These are phyloP conservation scores for Gadopsis marmoratus DNA, from an alignment of 2,797 vertebrate species.

Conservation along the genomic window DNA sequence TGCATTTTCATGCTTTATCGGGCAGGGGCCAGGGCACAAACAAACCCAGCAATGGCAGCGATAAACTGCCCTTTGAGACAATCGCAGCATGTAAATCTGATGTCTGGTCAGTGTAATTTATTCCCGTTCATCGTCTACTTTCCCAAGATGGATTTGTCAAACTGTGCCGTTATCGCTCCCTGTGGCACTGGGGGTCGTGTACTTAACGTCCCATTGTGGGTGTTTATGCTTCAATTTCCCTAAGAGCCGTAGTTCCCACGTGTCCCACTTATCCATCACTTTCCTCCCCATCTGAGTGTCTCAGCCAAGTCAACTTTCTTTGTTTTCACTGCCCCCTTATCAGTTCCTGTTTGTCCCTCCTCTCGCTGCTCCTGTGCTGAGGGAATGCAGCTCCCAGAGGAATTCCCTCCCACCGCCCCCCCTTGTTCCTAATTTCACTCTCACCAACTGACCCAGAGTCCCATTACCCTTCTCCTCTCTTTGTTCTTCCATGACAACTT, in stretches of 20 bases:
- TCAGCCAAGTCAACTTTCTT: slow-evolving; percentile 66
- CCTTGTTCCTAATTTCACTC: slow-evolving; percentile 59
- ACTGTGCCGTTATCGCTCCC: slow-evolving; percentile 11
- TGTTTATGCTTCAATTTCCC: slow-evolving; percentile 64
- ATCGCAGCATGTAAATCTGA: slow-evolving; percentile 55
- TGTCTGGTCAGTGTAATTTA: slow-evolving; percentile 17
- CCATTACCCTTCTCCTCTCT: slow-evolving; percentile 58
- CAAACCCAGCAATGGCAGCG: slow-evolving; percentile 56
- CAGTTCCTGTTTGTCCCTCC: slow-evolving; percentile 79
- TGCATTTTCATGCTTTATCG: slow-evolving; percentile 74
- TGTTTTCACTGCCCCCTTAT: slow-evolving; percentile 81
- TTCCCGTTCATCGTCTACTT: slow-evolving; percentile 32
- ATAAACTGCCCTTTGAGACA: slow-evolving; percentile 63
- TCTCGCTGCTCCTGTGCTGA: slow-evolving; percentile 69
- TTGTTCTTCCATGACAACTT: slow-evolving; percentile 53
- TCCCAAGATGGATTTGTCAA: slow-evolving; percentile 22
- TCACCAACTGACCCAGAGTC: slow-evolving; percentile 68
- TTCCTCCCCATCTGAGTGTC: slow-evolving; percentile 40
- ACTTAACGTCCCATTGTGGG: slow-evolving; percentile 23
- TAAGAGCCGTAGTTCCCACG: slow-evolving; percentile 24
- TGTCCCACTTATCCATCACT: slow-evolving; percentile 56
- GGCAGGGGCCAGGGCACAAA: slow-evolving; percentile 58
- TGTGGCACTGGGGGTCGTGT: slow-evolving; percentile 28
- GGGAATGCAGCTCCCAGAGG: slow-evolving; percentile 75
- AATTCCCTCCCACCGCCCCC: slow-evolving; percentile 66